Base-by-base conservation (phyloP, 2,113 vertebrate species). In the Hyperopisus bebe region DNA sequence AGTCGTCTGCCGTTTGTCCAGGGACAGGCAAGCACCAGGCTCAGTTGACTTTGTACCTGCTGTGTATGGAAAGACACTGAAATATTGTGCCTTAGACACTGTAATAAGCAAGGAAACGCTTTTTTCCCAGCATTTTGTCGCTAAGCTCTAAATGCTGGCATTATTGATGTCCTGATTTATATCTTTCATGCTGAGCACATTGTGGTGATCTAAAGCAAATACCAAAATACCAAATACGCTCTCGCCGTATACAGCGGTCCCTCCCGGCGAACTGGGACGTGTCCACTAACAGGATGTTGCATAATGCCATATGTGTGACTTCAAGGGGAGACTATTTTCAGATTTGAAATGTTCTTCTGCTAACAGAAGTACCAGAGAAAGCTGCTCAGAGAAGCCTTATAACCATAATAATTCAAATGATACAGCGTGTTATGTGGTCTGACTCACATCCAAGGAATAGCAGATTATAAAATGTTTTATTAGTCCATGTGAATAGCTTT, bases 81-180 rank as follows among this genome's bases (percentile, higher is more conserved):
- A 21, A 80, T 17, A 87, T 24, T 91, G 89, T 80, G 93, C 91
- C 91, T 88, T 19, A 0, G 74, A 39, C 35, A 42, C 35, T 42
- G 91, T 93, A 93, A 94, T 94, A 92, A 95, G 92, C 91, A 93
- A 93, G 93, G 91, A 94, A 62, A 91, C 91, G 94, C 94, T 91
- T 46, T 47, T 91, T 93, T 51, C 89, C 91, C 90, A 91, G 93
- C 94, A 92, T 89, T 90, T 91, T 88, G 84, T 89, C 89, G 90
- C 91, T 92, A 82, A 90, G 46, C 91, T 82, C 15, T 82, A 39
- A 39, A 62, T 62, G 55, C 24, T 89, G 17, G 21, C 21, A 84
- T 47, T n/a, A 47, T 6, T 42, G 19, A 47, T 84, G 44, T 46
- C 44, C 82, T 84, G 82, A 46, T 47, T 42, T 84, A 84, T 11